These are phyloP conservation scores for Pegoplata infirma DNA, from an alignment of 2,888 invertebrate genomes.

Conservation along the genomic window DNA sequence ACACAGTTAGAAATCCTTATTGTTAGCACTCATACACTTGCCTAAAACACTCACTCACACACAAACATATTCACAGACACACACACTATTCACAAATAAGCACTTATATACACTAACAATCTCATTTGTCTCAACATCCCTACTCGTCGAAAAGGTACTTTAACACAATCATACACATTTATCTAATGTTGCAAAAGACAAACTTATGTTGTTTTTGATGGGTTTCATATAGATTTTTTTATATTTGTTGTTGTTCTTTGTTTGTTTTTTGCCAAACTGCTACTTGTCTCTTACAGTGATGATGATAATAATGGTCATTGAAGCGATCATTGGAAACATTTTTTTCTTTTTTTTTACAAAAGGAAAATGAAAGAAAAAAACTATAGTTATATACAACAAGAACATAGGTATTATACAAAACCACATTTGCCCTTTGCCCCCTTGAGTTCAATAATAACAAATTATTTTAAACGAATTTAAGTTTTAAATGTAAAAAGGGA, in stretches of 20 bases:
- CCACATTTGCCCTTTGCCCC: conserved; percentile 30
- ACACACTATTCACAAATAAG: background rate
- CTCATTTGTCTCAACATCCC: conserved; percentile 59
- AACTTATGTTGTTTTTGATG: conserved; percentile 51
- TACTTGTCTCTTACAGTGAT: conserved; percentile 33
- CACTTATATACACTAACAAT: conserved; percentile 16
- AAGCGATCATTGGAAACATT: conserved; percentile 51
- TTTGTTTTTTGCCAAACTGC: background rate
- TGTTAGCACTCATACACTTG: background rate
- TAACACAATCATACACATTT: conserved; percentile 54
- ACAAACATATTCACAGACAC: background rate
- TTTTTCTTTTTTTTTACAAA: background rate
- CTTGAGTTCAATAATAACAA: conserved; percentile 27
- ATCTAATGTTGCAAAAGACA: conserved; percentile 45
- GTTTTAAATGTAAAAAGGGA: background rate
- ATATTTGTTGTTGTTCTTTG: background rate
- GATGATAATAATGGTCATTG: conserved; percentile 51
- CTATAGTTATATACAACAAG: background rate
- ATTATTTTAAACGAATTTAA: conserved; percentile 17
- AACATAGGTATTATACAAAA: conserved; percentile 3
- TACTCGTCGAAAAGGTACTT: conserved; percentile 53
- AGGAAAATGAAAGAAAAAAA: background rate
- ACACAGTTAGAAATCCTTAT: conserved; percentile 4
- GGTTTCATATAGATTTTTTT: conserved; percentile 12
- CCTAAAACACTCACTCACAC: background rate